Base-by-base conservation (phyloP, 2,113 vertebrate species). In the Patagioenas fasciata region DNA sequence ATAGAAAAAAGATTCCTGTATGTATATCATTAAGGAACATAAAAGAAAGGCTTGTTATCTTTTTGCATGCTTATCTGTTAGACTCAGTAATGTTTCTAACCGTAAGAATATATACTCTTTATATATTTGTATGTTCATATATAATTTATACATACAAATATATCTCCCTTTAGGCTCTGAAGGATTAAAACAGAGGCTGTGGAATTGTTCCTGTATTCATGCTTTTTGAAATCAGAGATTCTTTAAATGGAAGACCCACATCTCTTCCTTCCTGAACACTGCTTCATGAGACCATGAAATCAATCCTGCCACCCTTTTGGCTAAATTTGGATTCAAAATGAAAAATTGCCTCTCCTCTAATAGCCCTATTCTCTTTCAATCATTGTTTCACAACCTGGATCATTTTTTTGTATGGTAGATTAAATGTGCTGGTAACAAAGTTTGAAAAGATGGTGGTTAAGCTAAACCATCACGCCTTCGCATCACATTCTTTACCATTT, bases 271-370 rank as follows among this genome's bases (percentile, higher is more conserved):
- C 73, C 31, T 34, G 48, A 44, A 15, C 1, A 2, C 60, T 60
- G 47, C 40, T 93, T 92, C 71, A n/a, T 87, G 82, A 88, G 47
- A 93, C 67, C 40, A 71, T 87, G 66, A 81, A 96, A 95, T 93
- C 88, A 97, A 73, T 60, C 77, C 88, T 87, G 64, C 13, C 67
- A 51, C 47, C 9, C 44, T 91, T 82, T 84, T 78, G 78, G 62
- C 26, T 96, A 80, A 80, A 85, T 93, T 94, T 86, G 51, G 70
- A 64, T 91, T 71, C 48, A 57, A 93, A 97, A 96, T 87, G 80
- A 95, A 96, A 94, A 75, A 67, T 80, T 83, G 61, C 62, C 28
- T 93, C 53, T 85, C 29, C 21, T 89, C 5, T 91, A 93, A 50
- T 91, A 85, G 61, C 40, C 57, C 80, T 88, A 78, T 92, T 96